These are phyloP conservation scores for Corbicula japonica DNA, from an alignment of 2,888 invertebrate genomes.

Conservation along the genomic window DNA sequence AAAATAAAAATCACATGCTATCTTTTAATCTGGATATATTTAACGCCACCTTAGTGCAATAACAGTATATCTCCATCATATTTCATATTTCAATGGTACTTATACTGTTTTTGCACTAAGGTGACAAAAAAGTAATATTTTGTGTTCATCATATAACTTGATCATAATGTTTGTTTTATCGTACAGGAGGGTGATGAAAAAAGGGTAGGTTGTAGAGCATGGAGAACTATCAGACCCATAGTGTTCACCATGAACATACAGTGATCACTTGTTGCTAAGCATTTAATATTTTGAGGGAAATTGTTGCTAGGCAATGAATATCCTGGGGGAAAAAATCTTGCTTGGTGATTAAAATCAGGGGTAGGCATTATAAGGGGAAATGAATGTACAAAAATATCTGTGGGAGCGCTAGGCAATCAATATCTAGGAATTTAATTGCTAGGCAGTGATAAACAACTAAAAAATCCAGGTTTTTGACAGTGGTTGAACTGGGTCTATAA, in stretches of 20 bases:
- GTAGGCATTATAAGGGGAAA: not conserved
- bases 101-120: not conserved
- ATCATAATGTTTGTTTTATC: conserved; percentile 19
- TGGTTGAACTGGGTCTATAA: no score
- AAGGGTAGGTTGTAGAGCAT: conserved; percentile 26
- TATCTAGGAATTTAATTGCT: no score
- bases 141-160: not conserved
- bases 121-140: not conserved
- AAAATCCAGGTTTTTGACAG: no score
- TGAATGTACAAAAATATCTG: not conserved
- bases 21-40: not conserved
- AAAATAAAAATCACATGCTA: not conserved
- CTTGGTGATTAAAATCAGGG: not conserved
- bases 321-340: not conserved
- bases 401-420: no score
- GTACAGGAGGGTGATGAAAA: conserved; percentile 27
- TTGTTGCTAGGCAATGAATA: not conserved
- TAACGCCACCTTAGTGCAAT: not conserved
- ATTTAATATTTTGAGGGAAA: not conserved
- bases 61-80: no score
- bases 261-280: not conserved
- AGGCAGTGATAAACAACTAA: no score
- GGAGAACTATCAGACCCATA: not conserved
- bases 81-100: no score
- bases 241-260: not conserved